phyloP scores from a whole-genome alignment of 64 coral and sea anemone species.

The Orbicella faveolata region DNA sequence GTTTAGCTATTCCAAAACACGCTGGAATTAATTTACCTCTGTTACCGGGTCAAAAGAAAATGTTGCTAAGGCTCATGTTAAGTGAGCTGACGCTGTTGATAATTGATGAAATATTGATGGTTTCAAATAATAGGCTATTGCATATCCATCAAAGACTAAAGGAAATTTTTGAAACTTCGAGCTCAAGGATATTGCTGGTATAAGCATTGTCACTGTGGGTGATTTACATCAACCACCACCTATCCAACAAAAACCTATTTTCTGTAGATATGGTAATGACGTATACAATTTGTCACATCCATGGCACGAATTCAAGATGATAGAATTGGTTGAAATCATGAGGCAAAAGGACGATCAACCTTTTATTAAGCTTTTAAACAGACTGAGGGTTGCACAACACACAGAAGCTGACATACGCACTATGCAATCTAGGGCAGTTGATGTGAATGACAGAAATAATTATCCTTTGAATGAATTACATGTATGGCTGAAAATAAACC shows the following conservation, averaged over 20 bases:
- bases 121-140: constrained; percentile 39
- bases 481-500: not conserved
- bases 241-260: too few species aligned
- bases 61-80: constrained; percentile 13
- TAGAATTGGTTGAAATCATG: too few species aligned
- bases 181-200: constrained; percentile 14
- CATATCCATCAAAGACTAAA: constrained; percentile 51
- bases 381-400: constrained; percentile 33
- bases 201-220: constrained; percentile 35
- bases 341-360: constrained; percentile 19
- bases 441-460: not conserved
- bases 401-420: not conserved
- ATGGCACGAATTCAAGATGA: constrained; percentile 41
- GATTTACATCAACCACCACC: constrained; percentile 44
- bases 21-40: constrained; percentile 28
- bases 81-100: constrained; percentile 47
- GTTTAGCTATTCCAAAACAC: constrained; percentile 63
- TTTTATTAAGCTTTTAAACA: constrained; percentile 61
- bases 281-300: constrained; percentile 46
- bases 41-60: constrained; percentile 55
- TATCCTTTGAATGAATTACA: constrained; percentile 11
- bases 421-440: not conserved
- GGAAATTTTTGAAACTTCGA: constrained; percentile 43
- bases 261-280: constrained; percentile 19
- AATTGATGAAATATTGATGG: constrained; percentile 74